Base-by-base conservation (phyloP, 37 sponge, comb jelly and placozoan genomes). In the Eunapius fragilis region DNA sequence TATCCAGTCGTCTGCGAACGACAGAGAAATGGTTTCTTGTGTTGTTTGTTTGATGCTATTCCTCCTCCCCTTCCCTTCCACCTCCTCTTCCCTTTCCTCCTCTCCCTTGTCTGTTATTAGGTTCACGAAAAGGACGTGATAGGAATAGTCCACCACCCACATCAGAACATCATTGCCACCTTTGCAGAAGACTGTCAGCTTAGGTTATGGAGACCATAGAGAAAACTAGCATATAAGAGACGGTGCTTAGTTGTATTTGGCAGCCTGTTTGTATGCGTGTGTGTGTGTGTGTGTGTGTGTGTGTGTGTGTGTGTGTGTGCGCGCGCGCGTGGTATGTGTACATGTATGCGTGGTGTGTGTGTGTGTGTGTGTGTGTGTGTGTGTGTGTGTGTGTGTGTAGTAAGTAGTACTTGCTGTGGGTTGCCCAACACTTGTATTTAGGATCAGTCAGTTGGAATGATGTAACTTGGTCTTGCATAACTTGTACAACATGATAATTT, bases 121-220 rank as follows among this genome's bases (percentile, higher is more conserved):
- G 75, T 88, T 23, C 97, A 93, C 71, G 96, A 98, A 34, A 98
- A 98, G 74, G 96, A 95, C 50, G 95, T 93, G 28, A 94, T 97
- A 71, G 99, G 99, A 23, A 85, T 97, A 38, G 81, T 85, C 7
- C 99, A 97, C 77, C 99, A 98, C 88, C 99, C 99, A 32, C 99
- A 98, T 78, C 99, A 98, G 82, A 98, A 98, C 86, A 70, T 98
- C 26, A 84, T 98, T 0, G 94, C 97, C 36, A 93, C 94, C 48
- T 98, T 92, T 68, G 92, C 86, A 11, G 95, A 93, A 49, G 99
- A 98, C 71, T 81, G 94, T 28, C 87, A 90, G 47, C 86, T 98
- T 22, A 93, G 92, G 78, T 89, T 98, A 2, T 98, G 99, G 99
- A 96, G 93, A 72, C 82, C 88, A 69, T 87, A 37, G 41, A 78